These are phyloP conservation scores for Gastrophryne carolinensis DNA, from an alignment of 2,797 vertebrate genomes.

Conservation along the genomic window DNA sequence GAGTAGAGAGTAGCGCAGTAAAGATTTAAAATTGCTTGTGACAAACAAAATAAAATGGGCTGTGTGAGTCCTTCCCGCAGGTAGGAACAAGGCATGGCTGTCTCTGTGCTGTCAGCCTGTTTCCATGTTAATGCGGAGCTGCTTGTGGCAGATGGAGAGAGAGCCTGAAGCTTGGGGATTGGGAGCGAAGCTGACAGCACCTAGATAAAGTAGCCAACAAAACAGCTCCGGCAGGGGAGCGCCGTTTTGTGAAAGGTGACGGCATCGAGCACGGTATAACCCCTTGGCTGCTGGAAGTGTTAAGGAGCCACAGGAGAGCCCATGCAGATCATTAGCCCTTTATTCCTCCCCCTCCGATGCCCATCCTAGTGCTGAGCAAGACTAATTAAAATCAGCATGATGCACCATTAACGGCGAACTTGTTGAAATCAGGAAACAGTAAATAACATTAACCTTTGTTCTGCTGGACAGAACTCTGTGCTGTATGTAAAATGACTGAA, in stretches of 20 bases:
- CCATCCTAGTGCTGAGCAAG: slow-evolving; percentile 43
- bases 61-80: neutral
- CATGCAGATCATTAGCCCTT: slow-evolving; percentile 49
- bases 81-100: neutral
- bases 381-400: slow-evolving; percentile 51
- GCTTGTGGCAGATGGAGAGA: neutral
- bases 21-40: neutral
- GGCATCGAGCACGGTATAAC: slow-evolving; percentile 38
- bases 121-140: neutral
- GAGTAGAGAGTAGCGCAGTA: neutral
- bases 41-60: neutral
- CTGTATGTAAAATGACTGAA: neutral
- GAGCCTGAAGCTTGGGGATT: slow-evolving; percentile 22
- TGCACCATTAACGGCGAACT: slow-evolving; percentile 48
- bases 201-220: slow-evolving; percentile 17
- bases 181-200: slow-evolving; percentile 16
- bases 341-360: slow-evolving; percentile 17
- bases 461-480: slow-evolving; percentile 30
- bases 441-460: slow-evolving; percentile 49
- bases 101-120: slow-evolving; percentile 1
- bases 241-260: slow-evolving; percentile 30
- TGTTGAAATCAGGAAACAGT: slow-evolving; percentile 28
- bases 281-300: slow-evolving; percentile 39
- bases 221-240: slow-evolving; percentile 12
- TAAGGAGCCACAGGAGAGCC: slow-evolving; percentile 40